A percentile compares a stretch with the other conserved stretches of the same genome.
These are phyloP conservation scores for Drepana falcataria DNA, from an alignment of 2,888 invertebrate genomes.

Conservation along the genomic window DNA sequence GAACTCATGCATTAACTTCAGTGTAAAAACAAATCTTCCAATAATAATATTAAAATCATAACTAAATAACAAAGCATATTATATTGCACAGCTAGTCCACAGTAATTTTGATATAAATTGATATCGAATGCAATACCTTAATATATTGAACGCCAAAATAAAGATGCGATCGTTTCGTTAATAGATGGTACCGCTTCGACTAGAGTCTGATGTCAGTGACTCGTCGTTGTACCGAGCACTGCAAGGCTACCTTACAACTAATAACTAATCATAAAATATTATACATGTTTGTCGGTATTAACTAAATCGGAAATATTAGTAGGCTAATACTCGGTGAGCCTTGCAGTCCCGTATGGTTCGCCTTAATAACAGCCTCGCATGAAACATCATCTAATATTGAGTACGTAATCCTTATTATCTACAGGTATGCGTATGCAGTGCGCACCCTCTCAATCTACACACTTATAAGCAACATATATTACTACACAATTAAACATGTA, in stretches of 20 bases:
- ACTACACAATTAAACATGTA: background rate
- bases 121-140: conserved; percentile 33
- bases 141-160: conserved; percentile 28
- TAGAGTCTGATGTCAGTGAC: background rate
- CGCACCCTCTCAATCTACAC: background rate
- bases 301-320: too few species aligned
- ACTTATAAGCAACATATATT: background rate
- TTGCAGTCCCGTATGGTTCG: background rate
- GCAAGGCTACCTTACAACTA: background rate
- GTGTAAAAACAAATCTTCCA: conserved; percentile 30
- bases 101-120: conserved; percentile 43
- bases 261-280: background rate
- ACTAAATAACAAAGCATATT: conserved; percentile 73
- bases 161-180: background rate
- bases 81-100: conserved; percentile 72
- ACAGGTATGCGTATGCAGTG: background rate
- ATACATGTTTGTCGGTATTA: too few species aligned
- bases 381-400: background rate
- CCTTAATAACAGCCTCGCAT: background rate
- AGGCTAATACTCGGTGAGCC: background rate
- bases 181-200: background rate
- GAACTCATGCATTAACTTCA: conserved; percentile 45
- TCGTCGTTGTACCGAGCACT: background rate
- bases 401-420: background rate
- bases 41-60: conserved; percentile 61